Evolutionary conservation across 2,113 vertebrate species (phyloP).

Genomic region (Hippocampus guttulatus): DNA sequence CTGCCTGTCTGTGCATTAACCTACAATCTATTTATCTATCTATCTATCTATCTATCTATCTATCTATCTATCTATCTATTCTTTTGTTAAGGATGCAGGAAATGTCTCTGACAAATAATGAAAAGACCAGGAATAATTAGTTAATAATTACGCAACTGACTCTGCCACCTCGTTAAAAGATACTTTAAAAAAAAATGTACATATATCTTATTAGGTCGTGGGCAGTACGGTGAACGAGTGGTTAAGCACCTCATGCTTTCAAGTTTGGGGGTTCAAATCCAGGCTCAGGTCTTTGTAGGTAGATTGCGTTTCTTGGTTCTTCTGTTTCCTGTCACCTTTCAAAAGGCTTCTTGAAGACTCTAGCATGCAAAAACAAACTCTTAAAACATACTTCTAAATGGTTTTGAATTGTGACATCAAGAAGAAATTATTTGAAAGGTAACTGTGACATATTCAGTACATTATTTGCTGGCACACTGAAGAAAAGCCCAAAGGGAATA

Average conservation of each 20-base stretch:
- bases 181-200: not conserved
- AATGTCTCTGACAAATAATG: not conserved
- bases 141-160: too few relatives aligned
- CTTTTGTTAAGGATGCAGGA: not conserved
- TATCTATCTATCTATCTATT: constrained; percentile 15
- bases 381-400: not conserved
- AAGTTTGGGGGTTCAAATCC: not conserved
- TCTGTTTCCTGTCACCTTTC: not conserved
- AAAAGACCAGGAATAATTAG: not conserved
- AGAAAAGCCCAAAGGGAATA: not conserved
- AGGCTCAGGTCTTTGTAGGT: too few relatives aligned
- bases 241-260: not conserved
- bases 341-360: not conserved
- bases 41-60: constrained; percentile 1
- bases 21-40: constrained; percentile 12
- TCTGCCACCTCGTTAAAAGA: too few relatives aligned
- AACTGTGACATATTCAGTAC: not conserved
- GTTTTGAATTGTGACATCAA: not conserved
- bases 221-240: not conserved
- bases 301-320: not conserved
- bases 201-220: not conserved
- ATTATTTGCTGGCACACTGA: not conserved
- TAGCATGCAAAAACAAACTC: not conserved
- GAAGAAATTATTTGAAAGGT: not conserved
- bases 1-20: not conserved